Conservation (phyloP, 2,888 invertebrate species). For the Craniophora ligustri region DNA sequence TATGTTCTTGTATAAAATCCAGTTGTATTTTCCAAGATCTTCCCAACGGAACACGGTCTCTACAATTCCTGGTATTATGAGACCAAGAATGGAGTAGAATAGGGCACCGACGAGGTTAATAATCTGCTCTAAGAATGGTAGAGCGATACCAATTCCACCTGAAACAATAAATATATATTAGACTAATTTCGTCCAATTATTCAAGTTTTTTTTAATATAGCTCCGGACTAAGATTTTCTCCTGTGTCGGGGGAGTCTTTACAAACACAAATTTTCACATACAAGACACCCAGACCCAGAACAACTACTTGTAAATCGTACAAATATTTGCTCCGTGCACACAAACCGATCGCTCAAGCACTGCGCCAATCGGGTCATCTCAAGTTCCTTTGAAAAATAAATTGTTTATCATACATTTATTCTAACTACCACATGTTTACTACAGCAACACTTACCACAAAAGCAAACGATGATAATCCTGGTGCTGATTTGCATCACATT, state of each 20-base stretch:
- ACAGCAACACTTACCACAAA: slow-evolving; percentile 74
- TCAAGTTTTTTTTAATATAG: too few relatives aligned
- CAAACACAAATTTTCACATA: too few relatives aligned
- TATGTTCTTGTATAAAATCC: slow-evolving; percentile 91
- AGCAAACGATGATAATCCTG: slow-evolving; percentile 72
- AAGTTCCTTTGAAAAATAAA: too few relatives aligned
- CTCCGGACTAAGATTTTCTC: too few relatives aligned
- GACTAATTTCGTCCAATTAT: neutral
- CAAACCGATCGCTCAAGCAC: too few relatives aligned
- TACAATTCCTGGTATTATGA: slow-evolving; percentile 92
- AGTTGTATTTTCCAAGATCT: slow-evolving; percentile 90
- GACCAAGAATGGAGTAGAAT: slow-evolving; percentile 92
- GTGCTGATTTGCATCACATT: slow-evolving; percentile 66
- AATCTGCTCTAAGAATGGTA: slow-evolving; percentile 83
- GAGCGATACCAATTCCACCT: slow-evolving; percentile 92
- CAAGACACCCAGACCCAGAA: too few relatives aligned
- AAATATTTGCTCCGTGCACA: too few relatives aligned
- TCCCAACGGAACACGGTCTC: slow-evolving; percentile 92
- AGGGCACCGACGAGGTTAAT: slow-evolving; percentile 85
- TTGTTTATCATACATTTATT: neutral
- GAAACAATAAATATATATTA: slow-evolving; percentile 16
- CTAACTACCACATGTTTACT: neutral
- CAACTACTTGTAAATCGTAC: too few relatives aligned
- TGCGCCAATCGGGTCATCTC: too few relatives aligned
- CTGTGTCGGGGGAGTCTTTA: too few relatives aligned